phyloP scores from a whole-genome alignment of 2,113 vertebrate species.

The Meleagris gallopavo region DNA sequence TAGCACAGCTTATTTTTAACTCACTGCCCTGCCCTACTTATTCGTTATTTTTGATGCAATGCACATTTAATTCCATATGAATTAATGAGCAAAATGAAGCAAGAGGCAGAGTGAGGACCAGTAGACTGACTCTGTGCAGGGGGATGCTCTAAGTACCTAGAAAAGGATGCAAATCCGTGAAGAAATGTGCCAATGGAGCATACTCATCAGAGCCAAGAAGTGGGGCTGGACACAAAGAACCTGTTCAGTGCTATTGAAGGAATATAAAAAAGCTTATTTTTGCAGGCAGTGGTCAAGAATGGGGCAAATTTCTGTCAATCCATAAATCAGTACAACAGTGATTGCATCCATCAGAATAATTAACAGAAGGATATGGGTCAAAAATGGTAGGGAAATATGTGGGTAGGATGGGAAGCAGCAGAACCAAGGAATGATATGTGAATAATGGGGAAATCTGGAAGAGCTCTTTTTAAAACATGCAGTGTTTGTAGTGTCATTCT shows the following conservation, averaged over 20 bases:
- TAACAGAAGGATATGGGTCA: neutral
- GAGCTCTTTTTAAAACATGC: neutral
- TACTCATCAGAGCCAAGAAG: neutral
- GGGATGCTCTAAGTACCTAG: neutral
- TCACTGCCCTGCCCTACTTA: neutral
- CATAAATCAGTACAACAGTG: neutral
- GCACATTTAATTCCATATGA: conserved; percentile 27
- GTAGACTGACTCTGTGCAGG: neutral
- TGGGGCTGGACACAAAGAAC: neutral
- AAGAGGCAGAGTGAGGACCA: neutral
- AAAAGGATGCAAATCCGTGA: neutral
- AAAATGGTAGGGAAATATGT: neutral
- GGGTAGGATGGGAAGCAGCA: neutral
- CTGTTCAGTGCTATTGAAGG: neutral
- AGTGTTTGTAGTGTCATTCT: neutral
- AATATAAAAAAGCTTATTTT: neutral
- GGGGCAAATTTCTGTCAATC: neutral
- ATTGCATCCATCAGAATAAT: neutral
- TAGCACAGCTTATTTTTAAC: conserved; percentile 41
- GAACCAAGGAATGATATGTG: neutral
- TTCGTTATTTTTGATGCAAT: conserved; percentile 24
- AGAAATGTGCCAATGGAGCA: neutral
- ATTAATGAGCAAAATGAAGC: neutral
- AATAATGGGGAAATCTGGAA: neutral
- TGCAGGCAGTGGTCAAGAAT: neutral